These are phyloP conservation scores for Falco naumanni DNA, from an alignment of 2,797 vertebrate genomes.

Conservation along the genomic window DNA sequence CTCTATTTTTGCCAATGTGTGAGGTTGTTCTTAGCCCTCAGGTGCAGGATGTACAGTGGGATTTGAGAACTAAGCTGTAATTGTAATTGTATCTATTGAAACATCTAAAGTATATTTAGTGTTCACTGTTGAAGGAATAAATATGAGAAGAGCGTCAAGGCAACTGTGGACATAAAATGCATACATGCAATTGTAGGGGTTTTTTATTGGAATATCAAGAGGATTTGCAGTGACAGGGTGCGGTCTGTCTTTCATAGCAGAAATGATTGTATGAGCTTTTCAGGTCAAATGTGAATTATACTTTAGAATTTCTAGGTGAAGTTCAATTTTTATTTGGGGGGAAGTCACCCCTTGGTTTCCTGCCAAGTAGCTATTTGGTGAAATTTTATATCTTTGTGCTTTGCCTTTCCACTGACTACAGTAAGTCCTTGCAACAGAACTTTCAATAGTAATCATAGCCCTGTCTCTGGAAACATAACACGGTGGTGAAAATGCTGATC, in stretches of 20 bases:
- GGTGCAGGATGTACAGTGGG: background rate
- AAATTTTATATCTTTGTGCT: background rate
- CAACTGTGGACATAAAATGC: background rate
- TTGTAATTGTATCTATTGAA: background rate
- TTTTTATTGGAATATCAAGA: background rate
- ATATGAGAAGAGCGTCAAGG: background rate
- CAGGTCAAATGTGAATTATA: background rate
- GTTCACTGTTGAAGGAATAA: background rate
- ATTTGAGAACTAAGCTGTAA: background rate
- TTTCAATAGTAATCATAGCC: background rate
- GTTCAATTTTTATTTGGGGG: background rate
- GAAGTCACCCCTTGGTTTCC: background rate
- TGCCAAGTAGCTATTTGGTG: background rate
- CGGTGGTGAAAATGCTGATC: background rate
- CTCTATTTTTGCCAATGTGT: background rate
- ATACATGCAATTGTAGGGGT: rapidly evolving
- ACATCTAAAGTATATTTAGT: background rate
- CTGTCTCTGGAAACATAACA: background rate
- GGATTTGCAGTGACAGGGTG: background rate
- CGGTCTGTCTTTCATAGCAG: background rate
- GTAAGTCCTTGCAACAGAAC: background rate
- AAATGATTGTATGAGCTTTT: background rate
- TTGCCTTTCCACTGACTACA: background rate
- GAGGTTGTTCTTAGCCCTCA: background rate
- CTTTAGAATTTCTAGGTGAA: background rate